These are phyloP conservation scores for Sapajus apella DNA, from an alignment of 2,113 vertebrate genomes.

Conservation along the genomic window DNA sequence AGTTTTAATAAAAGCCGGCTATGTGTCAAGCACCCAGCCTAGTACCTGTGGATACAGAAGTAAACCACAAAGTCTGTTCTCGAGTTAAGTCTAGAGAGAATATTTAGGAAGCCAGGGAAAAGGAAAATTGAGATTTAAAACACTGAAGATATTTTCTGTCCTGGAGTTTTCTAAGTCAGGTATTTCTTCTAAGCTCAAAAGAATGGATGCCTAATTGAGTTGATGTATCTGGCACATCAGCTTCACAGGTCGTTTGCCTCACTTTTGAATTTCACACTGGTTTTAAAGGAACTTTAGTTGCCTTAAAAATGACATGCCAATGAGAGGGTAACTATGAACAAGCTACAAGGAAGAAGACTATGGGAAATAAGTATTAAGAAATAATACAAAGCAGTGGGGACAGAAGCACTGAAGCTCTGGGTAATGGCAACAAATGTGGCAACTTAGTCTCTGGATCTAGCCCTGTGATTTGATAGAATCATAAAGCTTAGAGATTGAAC, in stretches of 20 bases:
- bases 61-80: background rate
- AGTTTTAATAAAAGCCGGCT: background rate
- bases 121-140: background rate
- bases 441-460: background rate
- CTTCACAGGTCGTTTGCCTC: background rate
- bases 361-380: background rate
- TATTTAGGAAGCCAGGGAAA: background rate
- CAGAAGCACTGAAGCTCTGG: background rate
- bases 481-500: background rate
- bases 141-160: background rate
- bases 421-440: background rate
- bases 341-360: background rate
- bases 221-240: background rate
- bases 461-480: too few relatives aligned
- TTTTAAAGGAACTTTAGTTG: background rate
- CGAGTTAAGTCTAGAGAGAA: background rate
- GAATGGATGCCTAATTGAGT: background rate
- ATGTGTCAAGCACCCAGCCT: background rate
- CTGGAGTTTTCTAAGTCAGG: background rate
- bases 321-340: background rate
- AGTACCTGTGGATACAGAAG: background rate
- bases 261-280: background rate
- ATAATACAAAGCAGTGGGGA: background rate
- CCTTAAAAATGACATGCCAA: background rate
- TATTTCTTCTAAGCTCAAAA: background rate